Evolutionary conservation across 2,797 vertebrate species (phyloP).

Genomic region (Sylvia borin): DNA sequence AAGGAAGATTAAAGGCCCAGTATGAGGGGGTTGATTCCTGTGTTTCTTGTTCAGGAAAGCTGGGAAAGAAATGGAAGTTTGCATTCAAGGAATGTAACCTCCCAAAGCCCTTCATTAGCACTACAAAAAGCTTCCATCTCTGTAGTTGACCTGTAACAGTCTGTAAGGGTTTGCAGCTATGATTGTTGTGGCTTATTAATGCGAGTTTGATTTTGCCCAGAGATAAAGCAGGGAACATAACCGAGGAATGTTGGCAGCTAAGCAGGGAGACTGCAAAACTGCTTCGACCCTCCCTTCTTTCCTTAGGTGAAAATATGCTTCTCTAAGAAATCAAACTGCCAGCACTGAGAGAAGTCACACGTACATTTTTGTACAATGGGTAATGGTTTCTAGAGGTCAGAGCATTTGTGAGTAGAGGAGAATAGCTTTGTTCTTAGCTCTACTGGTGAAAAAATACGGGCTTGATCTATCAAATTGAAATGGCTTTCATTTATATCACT

Average conservation of each 20-base stretch:
- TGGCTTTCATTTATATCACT: neutral
- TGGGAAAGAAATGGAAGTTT: neutral
- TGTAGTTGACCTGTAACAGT: neutral
- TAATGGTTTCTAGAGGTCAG: neutral
- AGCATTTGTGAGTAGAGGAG: neutral
- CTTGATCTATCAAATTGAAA: neutral
- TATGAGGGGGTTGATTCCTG: neutral
- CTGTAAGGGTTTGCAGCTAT: neutral
- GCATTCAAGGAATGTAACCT: neutral
- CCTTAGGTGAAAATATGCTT: neutral
- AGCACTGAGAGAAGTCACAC: neutral
- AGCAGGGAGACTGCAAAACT: neutral
- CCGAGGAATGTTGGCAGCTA: neutral
- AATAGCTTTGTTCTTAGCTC: neutral
- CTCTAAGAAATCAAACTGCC: neutral
- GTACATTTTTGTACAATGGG: neutral
- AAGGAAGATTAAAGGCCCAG: neutral
- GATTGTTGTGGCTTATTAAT: neutral
- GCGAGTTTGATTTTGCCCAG: neutral
- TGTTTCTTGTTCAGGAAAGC: neutral
- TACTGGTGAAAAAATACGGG: neutral
- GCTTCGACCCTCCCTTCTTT: neutral
- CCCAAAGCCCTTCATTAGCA: neutral
- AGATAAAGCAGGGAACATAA: neutral
- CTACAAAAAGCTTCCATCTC: neutral